These are phyloP conservation scores for Dromius quadrimaculatus DNA, from an alignment of 2,888 invertebrate genomes.

Conservation along the genomic window DNA sequence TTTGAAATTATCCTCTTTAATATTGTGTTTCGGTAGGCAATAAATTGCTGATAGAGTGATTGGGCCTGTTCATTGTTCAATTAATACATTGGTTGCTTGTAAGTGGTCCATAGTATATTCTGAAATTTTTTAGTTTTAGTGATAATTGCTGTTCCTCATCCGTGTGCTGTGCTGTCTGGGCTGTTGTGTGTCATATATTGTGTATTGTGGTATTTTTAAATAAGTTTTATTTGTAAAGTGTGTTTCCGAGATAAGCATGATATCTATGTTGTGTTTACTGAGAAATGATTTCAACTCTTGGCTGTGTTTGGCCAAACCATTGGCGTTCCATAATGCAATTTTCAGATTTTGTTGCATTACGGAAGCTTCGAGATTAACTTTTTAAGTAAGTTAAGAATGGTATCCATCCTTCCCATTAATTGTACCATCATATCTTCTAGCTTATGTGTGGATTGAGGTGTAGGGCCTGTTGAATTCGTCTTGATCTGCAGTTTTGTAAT, in stretches of 20 bases:
- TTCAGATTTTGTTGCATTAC: not conserved
- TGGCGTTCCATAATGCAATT: too few relatives aligned
- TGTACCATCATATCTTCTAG: conserved; percentile 38
- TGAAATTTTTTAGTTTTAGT: not conserved
- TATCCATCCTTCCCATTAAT: not conserved
- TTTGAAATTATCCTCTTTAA: too few relatives aligned
- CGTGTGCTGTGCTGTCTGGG: conserved; percentile 1
- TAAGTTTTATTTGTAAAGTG: too few relatives aligned
- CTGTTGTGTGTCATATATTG: too few relatives aligned
- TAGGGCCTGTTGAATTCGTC: conserved; percentile 3
- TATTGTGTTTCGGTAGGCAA: conserved; percentile 19
- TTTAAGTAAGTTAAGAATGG: conserved; percentile 8
- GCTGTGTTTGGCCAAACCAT: too few relatives aligned
- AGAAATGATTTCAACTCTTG: too few relatives aligned
- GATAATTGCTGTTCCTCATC: not conserved
- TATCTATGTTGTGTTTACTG: too few relatives aligned
- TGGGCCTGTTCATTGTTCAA: not conserved
- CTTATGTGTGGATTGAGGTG: conserved; percentile 11
- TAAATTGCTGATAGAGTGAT: not conserved
- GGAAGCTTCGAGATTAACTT: conserved; percentile 6
- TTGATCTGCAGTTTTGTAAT: conserved; percentile 2
- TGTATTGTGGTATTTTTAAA: too few relatives aligned
- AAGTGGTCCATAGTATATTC: conserved; percentile 1
- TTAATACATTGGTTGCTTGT: not conserved
- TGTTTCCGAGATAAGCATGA: too few relatives aligned